Conservation (phyloP, 2,888 invertebrate genomes). For the Drosophila pegasa region DNA sequence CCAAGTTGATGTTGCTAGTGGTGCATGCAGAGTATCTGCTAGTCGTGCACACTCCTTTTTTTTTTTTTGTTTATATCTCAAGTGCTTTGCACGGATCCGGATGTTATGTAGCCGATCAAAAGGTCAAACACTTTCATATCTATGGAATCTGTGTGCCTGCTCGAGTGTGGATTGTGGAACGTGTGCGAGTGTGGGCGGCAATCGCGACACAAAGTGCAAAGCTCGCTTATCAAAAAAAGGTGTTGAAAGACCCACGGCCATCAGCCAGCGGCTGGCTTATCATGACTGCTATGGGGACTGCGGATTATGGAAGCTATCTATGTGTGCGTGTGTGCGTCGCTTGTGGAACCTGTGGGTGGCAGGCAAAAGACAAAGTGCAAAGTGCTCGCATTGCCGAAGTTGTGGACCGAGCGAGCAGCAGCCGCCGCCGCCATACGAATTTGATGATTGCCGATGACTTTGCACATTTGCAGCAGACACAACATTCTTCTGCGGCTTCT, state of each 20-base stretch:
- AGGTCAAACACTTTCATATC: conserved; percentile 13
- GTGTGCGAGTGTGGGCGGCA: conserved; percentile 8
- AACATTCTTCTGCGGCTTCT: conserved; percentile 11
- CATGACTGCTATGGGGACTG: conserved; percentile 4
- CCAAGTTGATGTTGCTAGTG: too few species aligned
- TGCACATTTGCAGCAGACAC: conserved; percentile 32
- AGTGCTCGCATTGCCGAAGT: not conserved
- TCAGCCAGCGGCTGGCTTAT: not conserved
- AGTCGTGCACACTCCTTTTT: not conserved
- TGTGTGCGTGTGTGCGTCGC: not conserved
- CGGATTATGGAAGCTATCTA: not conserved
- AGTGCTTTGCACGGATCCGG: conserved; percentile 5
- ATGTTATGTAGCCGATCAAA: conserved; percentile 34
- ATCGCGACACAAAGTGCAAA: conserved; percentile 8
- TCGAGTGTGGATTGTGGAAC: conserved; percentile 14
- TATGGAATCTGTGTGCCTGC: conserved; percentile 2
- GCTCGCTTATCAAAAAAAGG: conserved; percentile 13
- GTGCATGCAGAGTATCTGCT: not conserved
- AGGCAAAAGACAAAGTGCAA: conserved; percentile 16
- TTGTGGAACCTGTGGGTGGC: conserved; percentile 5
- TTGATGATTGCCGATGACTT: conserved; percentile 70
- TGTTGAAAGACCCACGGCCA: not conserved
- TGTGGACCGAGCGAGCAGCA: conserved; percentile 1
- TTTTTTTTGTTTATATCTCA: not conserved
- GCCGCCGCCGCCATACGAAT: conserved; percentile 23